Base-by-base conservation (phyloP, 2,888 invertebrate species). In the Eupeodes luniger region DNA sequence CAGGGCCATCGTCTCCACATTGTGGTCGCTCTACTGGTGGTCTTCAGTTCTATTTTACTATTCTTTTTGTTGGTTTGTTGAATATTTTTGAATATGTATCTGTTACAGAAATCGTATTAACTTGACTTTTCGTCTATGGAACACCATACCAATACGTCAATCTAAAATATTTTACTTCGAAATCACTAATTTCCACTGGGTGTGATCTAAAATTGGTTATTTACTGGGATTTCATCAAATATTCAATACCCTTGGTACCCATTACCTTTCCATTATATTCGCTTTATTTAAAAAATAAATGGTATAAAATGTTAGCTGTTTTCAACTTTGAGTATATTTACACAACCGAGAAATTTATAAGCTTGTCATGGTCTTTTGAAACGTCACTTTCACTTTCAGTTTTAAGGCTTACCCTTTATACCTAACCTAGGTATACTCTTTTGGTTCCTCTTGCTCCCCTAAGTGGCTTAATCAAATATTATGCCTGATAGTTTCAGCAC, bases 401-500 rank as follows among this genome's bases (percentile, higher is more conserved):
- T 57, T 55, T 27, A 78, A 40, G 4, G 40, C 40, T 40, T 47
- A 12, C 14, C 49, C 11, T 5, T 47, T 49, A 27, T 49, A 16
- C 9, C 6, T 19, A 19, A 19, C 2, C 1, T 40, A 27, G 27
- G 27, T 27, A 27, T 47, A 16, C 14, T n/a, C 9, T 49, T 66
- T 34, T 61, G 36, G 16, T 12, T 14, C 19, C 12, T 27, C 27
- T 19, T 57, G 40, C 7, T 27, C 47, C 11, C 12, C 53, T 47
- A 47, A 79, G 67, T 67, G 44, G 61, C 19, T 49, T 74, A 36
- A 74, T 67, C 74, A 67, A 79, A 79, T 57, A 64, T 70, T 40
- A 34, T 57, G n/a, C 19, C 19, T 53, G 53, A 49, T 74, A 53
- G 61, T 67, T 83, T 69, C 51, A 53, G 69, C 61, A 79, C 49